Conservation (phyloP, 2,113 vertebrate genomes). For the Sigmodon hispidus region DNA sequence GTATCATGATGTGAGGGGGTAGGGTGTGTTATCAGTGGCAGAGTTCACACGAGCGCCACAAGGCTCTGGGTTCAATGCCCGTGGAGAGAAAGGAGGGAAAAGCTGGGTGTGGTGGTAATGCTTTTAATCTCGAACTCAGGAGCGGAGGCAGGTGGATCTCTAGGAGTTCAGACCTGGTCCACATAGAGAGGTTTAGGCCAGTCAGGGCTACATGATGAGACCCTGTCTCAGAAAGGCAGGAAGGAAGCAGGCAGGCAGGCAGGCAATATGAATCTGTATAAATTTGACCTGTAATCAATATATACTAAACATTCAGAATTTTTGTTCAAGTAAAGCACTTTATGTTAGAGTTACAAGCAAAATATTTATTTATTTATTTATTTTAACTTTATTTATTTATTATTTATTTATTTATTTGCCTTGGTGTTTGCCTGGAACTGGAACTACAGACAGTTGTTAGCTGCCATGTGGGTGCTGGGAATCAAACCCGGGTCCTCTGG, state of each 20-base stretch:
- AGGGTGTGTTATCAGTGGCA: background rate
- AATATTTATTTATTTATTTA: background rate
- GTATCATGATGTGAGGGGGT: background rate
- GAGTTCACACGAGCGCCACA: background rate
- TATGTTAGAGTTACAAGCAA: background rate
- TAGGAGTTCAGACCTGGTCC: background rate
- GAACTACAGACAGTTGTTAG: too few relatives aligned
- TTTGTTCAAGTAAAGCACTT: constrained; percentile 46
- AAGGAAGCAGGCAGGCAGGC: background rate
- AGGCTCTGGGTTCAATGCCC: background rate
- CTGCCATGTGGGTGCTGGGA: too few relatives aligned
- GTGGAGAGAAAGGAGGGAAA: background rate
- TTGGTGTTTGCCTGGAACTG: too few relatives aligned
- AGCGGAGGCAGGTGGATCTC: background rate
- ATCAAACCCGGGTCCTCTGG: too few relatives aligned
- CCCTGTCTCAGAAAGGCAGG: background rate
- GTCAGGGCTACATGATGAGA: background rate
- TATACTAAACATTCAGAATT: constrained; percentile 10
- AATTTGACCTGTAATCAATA: constrained; percentile 7
- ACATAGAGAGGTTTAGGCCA: background rate
- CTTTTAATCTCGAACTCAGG: background rate
- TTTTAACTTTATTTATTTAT: too few relatives aligned
- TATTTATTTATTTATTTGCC: too few relatives aligned
- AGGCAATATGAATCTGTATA: background rate
- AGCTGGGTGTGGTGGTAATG: background rate